These are phyloP conservation scores for Caenorhabditis sulstoni DNA, from an alignment of 2,888 invertebrate species.

Conservation along the genomic window DNA sequence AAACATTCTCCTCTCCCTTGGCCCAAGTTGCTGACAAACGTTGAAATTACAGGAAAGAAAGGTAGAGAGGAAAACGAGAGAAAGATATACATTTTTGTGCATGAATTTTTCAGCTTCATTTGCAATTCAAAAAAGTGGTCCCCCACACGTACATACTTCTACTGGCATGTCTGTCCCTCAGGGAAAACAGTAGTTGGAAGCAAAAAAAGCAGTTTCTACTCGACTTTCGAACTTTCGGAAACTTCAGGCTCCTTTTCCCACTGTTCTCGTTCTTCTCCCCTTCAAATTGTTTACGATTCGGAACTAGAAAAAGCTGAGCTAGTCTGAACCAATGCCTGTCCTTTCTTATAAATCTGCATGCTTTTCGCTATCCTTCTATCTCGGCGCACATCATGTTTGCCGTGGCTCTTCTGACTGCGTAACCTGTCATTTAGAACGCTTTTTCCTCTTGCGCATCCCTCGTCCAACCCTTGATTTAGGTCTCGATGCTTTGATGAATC, in stretches of 20 bases:
- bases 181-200: conserved; percentile 44
- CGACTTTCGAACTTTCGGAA: conserved; percentile 20
- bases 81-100: conserved; percentile 59
- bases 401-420: neutral
- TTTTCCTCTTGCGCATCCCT: conserved; percentile 14
- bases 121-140: conserved; percentile 59
- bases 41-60: conserved; percentile 40
- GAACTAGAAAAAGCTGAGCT: neutral
- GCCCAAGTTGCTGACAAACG: neutral
- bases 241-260: neutral
- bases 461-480: conserved; percentile 23
- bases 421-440: conserved; percentile 28
- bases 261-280: neutral
- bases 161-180: conserved; percentile 35
- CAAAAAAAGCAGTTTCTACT: neutral
- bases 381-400: neutral
- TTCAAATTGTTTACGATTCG: conserved; percentile 44
- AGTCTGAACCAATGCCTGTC: neutral
- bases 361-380: neutral
- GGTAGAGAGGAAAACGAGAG: conserved; percentile 2
- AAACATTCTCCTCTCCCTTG: conserved; percentile 30
- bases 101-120: conserved; percentile 59
- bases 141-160: neutral
- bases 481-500: conserved; percentile 52
- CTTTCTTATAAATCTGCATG: conserved; percentile 7